Conservation (phyloP, 2,113 vertebrate species). For the Apistogramma diplotaenia region DNA sequence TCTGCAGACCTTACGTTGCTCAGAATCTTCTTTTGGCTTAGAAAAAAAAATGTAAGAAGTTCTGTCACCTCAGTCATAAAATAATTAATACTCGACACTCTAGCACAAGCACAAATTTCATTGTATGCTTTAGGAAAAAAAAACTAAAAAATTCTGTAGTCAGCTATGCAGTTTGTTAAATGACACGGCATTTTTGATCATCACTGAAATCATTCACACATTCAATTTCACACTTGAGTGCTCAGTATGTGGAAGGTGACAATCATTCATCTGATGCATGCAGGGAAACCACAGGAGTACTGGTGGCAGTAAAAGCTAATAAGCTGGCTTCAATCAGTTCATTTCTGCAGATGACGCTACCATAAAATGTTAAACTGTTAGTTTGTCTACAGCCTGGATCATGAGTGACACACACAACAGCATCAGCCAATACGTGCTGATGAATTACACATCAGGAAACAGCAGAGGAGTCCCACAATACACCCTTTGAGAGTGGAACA, state of each 20-base stretch:
- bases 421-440: background rate
- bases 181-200: background rate
- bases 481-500: constrained; percentile 14
- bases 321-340: background rate
- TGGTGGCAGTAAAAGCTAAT: background rate
- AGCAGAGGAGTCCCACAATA: constrained; percentile 18
- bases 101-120: background rate
- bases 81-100: accelerated
- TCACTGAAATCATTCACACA: background rate
- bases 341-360: background rate
- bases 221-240: constrained; percentile 20
- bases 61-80: background rate
- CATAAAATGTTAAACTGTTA: background rate
- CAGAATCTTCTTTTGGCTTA: background rate
- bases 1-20: accelerated
- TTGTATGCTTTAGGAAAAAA: background rate
- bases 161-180: background rate
- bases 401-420: background rate
- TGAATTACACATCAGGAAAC: constrained; percentile 15
- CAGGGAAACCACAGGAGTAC: background rate
- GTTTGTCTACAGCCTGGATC: background rate
- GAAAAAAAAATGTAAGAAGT: background rate
- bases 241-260: background rate
- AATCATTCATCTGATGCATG: background rate
- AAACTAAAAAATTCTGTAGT: background rate